Evolutionary conservation across 2,888 invertebrate species (phyloP).

Genomic region (Toxonevra muliebris): DNA sequence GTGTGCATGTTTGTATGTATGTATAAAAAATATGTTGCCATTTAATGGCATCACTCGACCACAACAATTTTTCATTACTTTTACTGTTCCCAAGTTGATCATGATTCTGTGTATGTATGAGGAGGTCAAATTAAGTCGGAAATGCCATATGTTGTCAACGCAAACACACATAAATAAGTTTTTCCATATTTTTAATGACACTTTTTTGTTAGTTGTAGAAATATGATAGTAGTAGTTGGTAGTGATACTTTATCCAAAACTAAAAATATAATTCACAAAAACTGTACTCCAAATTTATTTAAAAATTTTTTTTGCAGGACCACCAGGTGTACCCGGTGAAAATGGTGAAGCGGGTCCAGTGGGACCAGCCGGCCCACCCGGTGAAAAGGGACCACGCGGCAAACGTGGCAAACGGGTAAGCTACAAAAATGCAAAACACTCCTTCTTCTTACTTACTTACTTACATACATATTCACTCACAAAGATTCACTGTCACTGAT

Average conservation of each 20-base stretch:
- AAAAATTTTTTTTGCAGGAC: constrained; percentile 49
- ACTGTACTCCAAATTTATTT: background rate
- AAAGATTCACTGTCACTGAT: no score
- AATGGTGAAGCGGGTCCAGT: constrained; percentile 71
- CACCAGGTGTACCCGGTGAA: constrained; percentile 60
- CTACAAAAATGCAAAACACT: constrained; percentile 45
- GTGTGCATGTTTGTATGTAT: no score
- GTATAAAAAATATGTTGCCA: constrained; percentile 22
- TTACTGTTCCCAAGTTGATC: constrained; percentile 41
- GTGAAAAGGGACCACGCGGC: constrained; percentile 90
- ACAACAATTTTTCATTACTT: constrained; percentile 53
- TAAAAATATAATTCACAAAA: background rate
- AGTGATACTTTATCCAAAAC: no score
- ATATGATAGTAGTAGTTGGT: no score
- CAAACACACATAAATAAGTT: no score
- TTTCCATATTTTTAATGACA: no score
- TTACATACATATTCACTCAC: background rate
- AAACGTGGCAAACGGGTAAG: constrained; percentile 94
- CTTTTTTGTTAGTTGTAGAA: no score
- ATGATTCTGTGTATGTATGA: background rate
- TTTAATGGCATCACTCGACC: constrained; percentile 47
- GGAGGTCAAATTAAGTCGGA: no score
- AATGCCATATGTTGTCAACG: no score
- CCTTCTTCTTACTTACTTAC: background rate
- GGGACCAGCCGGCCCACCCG: constrained; percentile 79